These are phyloP conservation scores for Lumbricus terrestris DNA, from an alignment of 2,888 invertebrate species.

Conservation along the genomic window DNA sequence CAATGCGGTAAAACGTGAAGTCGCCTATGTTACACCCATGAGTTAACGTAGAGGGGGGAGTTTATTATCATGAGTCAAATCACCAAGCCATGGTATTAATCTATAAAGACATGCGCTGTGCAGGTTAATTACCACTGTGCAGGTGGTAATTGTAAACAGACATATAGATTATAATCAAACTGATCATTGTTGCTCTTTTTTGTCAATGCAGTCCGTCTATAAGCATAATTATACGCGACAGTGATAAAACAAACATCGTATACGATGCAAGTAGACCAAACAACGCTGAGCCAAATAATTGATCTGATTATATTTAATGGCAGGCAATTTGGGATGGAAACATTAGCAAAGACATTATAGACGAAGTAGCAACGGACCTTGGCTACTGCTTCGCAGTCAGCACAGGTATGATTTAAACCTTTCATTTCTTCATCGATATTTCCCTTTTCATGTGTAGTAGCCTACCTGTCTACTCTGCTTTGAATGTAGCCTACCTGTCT, in stretches of 20 bases:
- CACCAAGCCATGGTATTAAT: no score
- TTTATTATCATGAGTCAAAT: no score
- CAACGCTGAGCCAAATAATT: neutral
- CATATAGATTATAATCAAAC: neutral
- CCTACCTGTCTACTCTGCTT: no score
- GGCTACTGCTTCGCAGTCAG: conserved; percentile 3
- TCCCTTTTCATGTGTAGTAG: neutral
- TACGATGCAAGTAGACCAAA: neutral
- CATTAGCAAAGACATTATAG: neutral
- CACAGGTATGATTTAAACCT: neutral
- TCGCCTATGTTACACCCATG: no score
- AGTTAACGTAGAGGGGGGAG: no score
- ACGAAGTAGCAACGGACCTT: neutral
- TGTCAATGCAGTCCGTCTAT: no score
- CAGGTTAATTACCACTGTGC: neutral
- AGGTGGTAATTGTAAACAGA: neutral
- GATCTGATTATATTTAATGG: neutral
- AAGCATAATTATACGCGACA: no score
- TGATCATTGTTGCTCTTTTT: neutral
- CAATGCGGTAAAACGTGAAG: no score
- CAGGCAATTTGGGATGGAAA: conserved; percentile 4
- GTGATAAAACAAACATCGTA: neutral
- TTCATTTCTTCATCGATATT: neutral
- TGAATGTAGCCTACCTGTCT: neutral
- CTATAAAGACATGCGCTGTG: no score